These are phyloP conservation scores for Clytia hemisphaerica DNA, from an alignment of 30 jellyfish, hydroid and myxozoan species.

Conservation along the genomic window DNA sequence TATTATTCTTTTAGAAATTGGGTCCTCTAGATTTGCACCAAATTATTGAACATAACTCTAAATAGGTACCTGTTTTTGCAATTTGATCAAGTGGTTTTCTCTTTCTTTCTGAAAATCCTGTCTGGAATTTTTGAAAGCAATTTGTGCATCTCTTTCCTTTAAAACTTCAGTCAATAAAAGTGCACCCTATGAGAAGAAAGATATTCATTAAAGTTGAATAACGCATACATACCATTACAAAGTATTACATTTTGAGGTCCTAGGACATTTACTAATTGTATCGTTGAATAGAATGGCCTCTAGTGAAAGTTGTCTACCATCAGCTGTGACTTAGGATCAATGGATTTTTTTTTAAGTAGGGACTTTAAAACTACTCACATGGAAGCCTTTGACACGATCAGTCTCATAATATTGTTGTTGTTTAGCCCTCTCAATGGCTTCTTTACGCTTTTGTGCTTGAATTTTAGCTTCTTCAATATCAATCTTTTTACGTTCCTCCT, in stretches of 20 bases:
- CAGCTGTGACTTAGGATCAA: too few relatives aligned
- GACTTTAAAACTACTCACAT: too few relatives aligned
- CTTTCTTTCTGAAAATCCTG: slow-evolving; percentile 65
- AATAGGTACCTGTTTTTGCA: slow-evolving; percentile 84
- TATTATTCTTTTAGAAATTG: too few relatives aligned
- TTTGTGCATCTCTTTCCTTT: slow-evolving; percentile 96
- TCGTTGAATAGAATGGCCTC: neutral
- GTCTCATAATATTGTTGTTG: slow-evolving; percentile 86
- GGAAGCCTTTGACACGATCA: slow-evolving; percentile 93
- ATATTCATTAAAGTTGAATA: neutral
- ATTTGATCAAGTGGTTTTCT: slow-evolving; percentile 38
- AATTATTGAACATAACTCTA: too few relatives aligned
- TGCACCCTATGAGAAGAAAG: slow-evolving; percentile 61
- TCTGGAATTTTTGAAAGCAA: slow-evolving; percentile 53
- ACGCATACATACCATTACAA: neutral
- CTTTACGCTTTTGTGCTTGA: slow-evolving; percentile 81
- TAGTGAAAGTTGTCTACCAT: neutral
- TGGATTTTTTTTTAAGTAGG: too few relatives aligned
- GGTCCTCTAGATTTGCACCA: too few relatives aligned
- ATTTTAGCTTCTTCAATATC: slow-evolving; percentile 88
- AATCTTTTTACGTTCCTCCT: slow-evolving; percentile 63
- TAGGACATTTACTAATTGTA: neutral
- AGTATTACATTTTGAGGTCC: neutral
- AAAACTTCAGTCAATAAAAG: slow-evolving; percentile 76
- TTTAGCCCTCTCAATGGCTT: slow-evolving; percentile 89